These are phyloP conservation scores for Lemur catta DNA, from an alignment of 2,797 vertebrate species.

Conservation along the genomic window DNA sequence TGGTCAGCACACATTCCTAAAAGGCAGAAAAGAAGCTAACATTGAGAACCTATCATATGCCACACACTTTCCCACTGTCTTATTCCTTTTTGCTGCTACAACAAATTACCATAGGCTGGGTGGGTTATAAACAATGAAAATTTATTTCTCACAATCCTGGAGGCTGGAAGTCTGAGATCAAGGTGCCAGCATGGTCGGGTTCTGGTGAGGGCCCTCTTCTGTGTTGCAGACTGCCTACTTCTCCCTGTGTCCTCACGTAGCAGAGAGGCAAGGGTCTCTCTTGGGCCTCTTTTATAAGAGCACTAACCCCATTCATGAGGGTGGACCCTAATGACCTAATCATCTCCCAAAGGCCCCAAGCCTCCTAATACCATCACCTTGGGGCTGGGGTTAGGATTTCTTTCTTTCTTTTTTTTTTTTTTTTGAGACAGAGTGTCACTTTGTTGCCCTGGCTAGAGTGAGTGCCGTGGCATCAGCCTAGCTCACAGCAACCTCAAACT, in stretches of 20 bases:
- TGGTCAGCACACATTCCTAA: background rate
- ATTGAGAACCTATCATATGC: background rate
- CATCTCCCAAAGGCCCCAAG: background rate
- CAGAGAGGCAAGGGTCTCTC: background rate
- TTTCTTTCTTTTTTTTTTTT: too few relatives aligned
- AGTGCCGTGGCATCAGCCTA: too few relatives aligned
- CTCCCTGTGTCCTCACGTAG: background rate
- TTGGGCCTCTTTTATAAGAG: background rate
- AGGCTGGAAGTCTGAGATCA: background rate
- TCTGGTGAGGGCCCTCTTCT: background rate
- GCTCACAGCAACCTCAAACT: too few relatives aligned
- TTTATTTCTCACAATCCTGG: background rate
- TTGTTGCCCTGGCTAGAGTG: too few relatives aligned
- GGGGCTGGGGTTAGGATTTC: background rate
- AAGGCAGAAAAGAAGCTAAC: background rate
- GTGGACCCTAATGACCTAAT: background rate
- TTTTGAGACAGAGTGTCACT: too few relatives aligned
- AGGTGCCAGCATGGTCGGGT: background rate
- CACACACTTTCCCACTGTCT: background rate
- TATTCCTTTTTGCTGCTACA: background rate
- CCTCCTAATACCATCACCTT: background rate
- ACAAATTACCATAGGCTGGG: background rate
- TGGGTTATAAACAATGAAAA: background rate
- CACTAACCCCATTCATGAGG: background rate
- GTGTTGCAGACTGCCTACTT: background rate